Evolutionary conservation across 1,140 invertebrate species (phyloP).

Genomic region (Trichonephila clavipes): DNA sequence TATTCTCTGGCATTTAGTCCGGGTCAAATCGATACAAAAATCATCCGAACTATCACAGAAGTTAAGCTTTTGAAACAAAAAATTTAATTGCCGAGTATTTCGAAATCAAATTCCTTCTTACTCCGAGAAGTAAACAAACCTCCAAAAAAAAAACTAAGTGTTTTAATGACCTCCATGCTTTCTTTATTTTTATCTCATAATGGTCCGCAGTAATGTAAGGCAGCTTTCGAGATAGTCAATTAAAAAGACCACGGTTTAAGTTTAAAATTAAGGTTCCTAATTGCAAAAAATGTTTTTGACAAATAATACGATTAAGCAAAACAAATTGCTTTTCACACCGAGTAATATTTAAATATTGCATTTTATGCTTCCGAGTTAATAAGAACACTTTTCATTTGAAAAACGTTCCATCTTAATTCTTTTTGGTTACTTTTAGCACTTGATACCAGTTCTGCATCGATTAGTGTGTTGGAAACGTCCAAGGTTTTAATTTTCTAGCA

Average conservation of each 20-base stretch:
- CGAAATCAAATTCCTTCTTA: background rate
- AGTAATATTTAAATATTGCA: constrained; percentile 12
- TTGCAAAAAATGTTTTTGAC: background rate
- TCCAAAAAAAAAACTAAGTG: background rate
- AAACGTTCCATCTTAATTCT: background rate
- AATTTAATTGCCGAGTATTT: background rate
- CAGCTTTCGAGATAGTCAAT: background rate
- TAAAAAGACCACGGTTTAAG: background rate
- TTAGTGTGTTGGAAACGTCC: background rate
- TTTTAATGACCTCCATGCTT: background rate
- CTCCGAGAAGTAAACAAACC: background rate
- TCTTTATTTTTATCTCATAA: background rate
- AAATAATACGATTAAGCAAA: background rate
- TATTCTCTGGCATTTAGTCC: background rate
- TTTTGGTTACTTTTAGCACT: background rate
- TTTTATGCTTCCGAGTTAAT: constrained; percentile 19
- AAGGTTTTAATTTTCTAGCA: constrained; percentile 24
- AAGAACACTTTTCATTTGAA: background rate
- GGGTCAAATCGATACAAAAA: background rate
- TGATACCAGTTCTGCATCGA: constrained; percentile 12
- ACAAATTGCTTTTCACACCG: background rate
- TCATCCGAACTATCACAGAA: background rate
- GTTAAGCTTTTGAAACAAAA: background rate
- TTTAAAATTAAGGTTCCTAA: background rate
- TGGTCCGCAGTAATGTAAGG: background rate